phyloP scores from a whole-genome alignment of 2,888 invertebrate species.

The Ophioninae sp. region DNA sequence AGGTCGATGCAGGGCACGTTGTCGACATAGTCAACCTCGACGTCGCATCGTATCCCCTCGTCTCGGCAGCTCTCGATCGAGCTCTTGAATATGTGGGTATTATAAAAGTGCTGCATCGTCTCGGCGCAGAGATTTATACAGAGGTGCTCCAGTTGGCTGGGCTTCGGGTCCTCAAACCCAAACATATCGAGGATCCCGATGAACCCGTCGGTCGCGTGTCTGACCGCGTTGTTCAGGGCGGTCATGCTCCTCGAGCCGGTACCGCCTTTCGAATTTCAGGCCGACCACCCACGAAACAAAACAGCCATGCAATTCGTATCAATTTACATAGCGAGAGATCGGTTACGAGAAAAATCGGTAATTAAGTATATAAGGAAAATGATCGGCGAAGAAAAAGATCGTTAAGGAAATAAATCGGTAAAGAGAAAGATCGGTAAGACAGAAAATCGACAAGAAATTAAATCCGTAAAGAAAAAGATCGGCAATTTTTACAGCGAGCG shows the following conservation, averaged over 20 bases:
- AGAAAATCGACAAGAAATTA: too few species aligned
- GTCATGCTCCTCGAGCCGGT: slow-evolving; percentile 94
- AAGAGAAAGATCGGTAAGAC: too few species aligned
- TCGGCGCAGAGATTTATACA: slow-evolving; percentile 98
- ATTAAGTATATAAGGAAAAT: too few species aligned
- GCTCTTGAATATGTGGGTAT: slow-evolving; percentile 97
- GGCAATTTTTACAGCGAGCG: too few species aligned
- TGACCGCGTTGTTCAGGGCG: slow-evolving; percentile 94
- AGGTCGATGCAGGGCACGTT: slow-evolving; percentile 98
- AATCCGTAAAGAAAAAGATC: too few species aligned
- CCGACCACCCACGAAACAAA: slow-evolving; percentile 4
- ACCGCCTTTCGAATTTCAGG: slow-evolving; percentile 78
- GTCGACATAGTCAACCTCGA: slow-evolving; percentile 96
- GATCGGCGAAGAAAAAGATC: too few species aligned
- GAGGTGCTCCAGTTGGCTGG: slow-evolving; percentile 94
- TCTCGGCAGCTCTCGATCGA: slow-evolving; percentile 96
- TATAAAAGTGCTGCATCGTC: slow-evolving; percentile 99
- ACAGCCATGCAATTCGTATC: slow-evolving; percentile 6
- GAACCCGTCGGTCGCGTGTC: slow-evolving; percentile 96
- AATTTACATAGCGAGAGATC: slow-evolving; percentile 14
- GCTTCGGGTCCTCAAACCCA: slow-evolving; percentile 96
- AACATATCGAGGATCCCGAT: slow-evolving; percentile 98
- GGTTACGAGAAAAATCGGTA: too few species aligned
- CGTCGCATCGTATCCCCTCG: slow-evolving; percentile 94
- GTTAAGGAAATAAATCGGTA: too few species aligned